Percentiles rank a stretch among this genome's conserved stretches.
Conservation (phyloP, 2,797 vertebrate species). For the Eutrigla gurnardus region DNA sequence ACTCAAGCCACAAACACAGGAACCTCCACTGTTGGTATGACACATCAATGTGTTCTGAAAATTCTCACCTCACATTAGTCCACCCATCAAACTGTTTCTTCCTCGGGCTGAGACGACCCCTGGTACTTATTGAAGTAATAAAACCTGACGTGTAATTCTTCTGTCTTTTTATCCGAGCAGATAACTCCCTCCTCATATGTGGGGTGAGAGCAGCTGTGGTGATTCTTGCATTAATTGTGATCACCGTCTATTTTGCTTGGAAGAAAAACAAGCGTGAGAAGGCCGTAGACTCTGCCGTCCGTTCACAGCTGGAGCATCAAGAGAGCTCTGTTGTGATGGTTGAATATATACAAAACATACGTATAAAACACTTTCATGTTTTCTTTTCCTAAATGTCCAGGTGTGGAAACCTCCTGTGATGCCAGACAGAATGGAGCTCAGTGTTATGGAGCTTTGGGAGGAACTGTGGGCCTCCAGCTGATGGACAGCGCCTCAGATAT, state of each 20-base stretch:
- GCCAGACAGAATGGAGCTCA: constrained; percentile 29
- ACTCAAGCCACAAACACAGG: fast-evolving
- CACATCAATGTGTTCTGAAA: constrained; percentile 4
- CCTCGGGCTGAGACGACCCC: fast-evolving
- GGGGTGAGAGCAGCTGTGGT: no score
- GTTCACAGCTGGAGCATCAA: no score
- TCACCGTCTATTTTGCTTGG: no score
- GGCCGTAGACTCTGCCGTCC: no score
- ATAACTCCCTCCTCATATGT: no score
- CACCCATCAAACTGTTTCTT: not conserved
- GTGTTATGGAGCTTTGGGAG: constrained; percentile 67
- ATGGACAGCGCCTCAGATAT: not conserved
- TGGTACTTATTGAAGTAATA: constrained; percentile 19
- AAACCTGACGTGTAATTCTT: no score
- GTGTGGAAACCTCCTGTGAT: constrained; percentile 41
- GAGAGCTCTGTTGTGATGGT: not conserved
- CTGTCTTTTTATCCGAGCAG: no score
- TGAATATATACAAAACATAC: not conserved
- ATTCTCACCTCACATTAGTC: constrained; percentile 9
- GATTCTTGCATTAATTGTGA: no score
- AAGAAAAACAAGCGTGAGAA: no score
- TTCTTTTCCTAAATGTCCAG: constrained; percentile 33
- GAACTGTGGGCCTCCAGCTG: constrained; percentile 55
- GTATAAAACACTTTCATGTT: not conserved
- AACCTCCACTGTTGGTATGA: constrained; percentile 41